Base-by-base conservation (phyloP, 2,797 vertebrate genomes). In the Sebastolobus alascanus region DNA sequence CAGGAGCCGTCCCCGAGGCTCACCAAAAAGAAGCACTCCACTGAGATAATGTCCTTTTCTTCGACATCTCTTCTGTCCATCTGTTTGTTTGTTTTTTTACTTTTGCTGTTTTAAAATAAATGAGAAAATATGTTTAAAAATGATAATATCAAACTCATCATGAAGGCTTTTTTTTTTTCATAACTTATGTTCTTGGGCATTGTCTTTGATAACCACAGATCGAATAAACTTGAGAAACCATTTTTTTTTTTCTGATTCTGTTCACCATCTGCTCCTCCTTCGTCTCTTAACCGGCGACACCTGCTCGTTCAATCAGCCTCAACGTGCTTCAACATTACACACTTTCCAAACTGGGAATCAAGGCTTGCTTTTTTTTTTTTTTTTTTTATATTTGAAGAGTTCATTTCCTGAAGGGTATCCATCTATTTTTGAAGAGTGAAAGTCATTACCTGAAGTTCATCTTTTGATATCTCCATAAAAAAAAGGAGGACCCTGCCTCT, bases 141-240 rank as follows among this genome's bases (percentile, higher is more conserved):
- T 84, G 43, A 89, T 86, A 81, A 90, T 93, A 79, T 91, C 84
- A 81, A 82, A 83, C 80, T 87, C 91, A 92, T 94, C 92, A 96
- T 90, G 87, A 93, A 93, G 89, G 90, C 83, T 91, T 91, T 87
- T 87, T 95, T 95, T 90, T 95, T 90, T 96, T 95, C 95, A 94
- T 97, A 96, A 92, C 92, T 94, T 94, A 88, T 95, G 96, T 97
- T 97, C 95, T 92, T 94, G 96, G 95, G 96, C 95, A 93, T 97
- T 97, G 95, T 96, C 95, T 98, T 97, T 97, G 96, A 97, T 97
- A 97, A 97, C 94, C 94, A 97, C 96, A 94, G 95, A 94, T 96
- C 95, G 93, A 97, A 97, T 96, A 96, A 96, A 96, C 92, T 93
- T 94, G 93, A 95, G 89, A 95, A 95, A 94, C 92, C 91, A 92